phyloP scores from a whole-genome alignment of 2,113 vertebrate species.

The Sprattus sprattus region DNA sequence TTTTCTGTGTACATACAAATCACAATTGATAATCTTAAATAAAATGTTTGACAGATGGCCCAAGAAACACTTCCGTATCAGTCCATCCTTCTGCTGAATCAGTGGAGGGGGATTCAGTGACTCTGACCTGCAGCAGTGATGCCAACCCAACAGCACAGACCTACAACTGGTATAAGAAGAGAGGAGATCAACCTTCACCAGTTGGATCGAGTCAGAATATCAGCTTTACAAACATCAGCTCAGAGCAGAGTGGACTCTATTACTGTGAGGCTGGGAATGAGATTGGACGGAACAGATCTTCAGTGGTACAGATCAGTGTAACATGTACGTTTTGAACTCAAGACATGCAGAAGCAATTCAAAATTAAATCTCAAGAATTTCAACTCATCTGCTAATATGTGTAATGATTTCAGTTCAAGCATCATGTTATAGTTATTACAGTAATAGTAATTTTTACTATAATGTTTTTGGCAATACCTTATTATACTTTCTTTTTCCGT shows the following conservation, averaged over 20 bases:
- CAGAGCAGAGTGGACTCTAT: constrained; percentile 29
- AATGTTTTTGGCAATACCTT: too few species aligned
- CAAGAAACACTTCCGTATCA: not conserved
- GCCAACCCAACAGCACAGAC: too few species aligned
- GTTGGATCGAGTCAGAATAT: constrained; percentile 22
- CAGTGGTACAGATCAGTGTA: not conserved
- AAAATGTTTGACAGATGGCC: not conserved
- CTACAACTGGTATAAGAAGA: too few species aligned
- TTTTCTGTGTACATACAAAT: too few species aligned
- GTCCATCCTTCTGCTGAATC: not conserved
- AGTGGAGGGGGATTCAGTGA: constrained; percentile 37
- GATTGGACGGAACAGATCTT: constrained; percentile 19
- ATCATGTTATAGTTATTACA: too few species aligned
- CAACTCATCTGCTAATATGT: too few species aligned
- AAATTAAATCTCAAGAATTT: too few species aligned
- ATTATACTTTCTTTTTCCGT: too few species aligned
- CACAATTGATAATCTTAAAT: too few species aligned
- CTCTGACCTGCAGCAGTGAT: constrained; percentile 34
- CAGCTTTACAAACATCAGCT: constrained; percentile 29
- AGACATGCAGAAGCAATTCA: too few species aligned
- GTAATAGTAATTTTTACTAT: too few species aligned
- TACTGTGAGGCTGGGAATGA: not conserved
- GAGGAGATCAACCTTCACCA: not conserved
- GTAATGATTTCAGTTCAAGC: too few species aligned
- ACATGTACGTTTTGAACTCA: not conserved